Evolutionary conservation across 2,113 vertebrate species (phyloP), one percentile per base, ranked within the genome.

Genomic region (Salvelinus sp.): DNA sequence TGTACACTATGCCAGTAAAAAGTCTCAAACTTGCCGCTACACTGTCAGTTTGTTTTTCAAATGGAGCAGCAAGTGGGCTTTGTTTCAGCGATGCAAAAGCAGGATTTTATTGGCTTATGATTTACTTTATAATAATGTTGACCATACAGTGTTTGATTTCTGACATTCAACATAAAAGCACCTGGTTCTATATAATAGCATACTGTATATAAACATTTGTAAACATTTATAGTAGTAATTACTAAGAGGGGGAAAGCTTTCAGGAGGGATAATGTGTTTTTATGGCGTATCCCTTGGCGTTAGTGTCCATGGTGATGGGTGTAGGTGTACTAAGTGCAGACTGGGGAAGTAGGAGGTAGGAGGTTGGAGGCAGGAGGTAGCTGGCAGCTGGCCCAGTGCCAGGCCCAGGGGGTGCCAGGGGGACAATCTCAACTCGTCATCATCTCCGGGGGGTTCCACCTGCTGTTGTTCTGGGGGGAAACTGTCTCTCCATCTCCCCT

Each of bases 391-490:
- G 6, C 38, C 38, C 38, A 44, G 38, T 44, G 38, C 38, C 7
- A 44, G 9, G 9, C 38, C 38, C 9, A 44, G 38, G 38, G 33
- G 38, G 38, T 44, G 2, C 38, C 38, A 44, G 38, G 38, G 9
- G 38, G 38, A 9, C 38, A 9, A 10, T 44, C 38, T 10, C 38
- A 44, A 44, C 38, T 9, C 9, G 38, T 44, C 38, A 44, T 44
- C 38, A 60, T 75, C 82, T 87, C 79, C 74, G 9, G 12, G 27
- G 74, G 74, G 23, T 70, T 72, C 82, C 63, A 78, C 73, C 83
- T 76, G 9, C 72, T 70, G 72, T 83, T 85, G 20, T 1, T 4
- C 4, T 5, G 1, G 63, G 79, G 81, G 74, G 69, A 71, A 54
- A 44, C 9, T 44, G 38, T 44, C 9, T 44, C 9, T 54, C 50